Evolutionary conservation across 2,888 invertebrate genomes (phyloP).

Genomic region (Amiota communis): DNA sequence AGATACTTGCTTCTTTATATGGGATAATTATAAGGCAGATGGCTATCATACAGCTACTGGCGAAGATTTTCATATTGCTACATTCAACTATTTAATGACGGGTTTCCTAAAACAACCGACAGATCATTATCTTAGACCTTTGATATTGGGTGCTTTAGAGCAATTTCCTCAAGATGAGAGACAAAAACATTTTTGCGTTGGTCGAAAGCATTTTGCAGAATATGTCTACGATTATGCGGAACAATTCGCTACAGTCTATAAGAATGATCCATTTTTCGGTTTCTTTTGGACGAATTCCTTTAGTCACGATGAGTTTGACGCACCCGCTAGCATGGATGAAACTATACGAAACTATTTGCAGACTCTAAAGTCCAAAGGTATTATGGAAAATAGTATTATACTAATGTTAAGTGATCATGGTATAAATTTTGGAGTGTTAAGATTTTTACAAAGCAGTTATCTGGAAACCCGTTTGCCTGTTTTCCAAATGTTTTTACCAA

Average conservation of each 20-base stretch:
- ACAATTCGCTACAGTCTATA: constrained; percentile 79
- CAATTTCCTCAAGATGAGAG: constrained; percentile 38
- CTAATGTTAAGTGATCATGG: constrained; percentile 83
- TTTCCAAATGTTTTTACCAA: constrained; percentile 80
- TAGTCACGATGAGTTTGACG: constrained; percentile 80
- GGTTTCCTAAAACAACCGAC: constrained; percentile 84
- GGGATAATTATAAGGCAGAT: constrained; percentile 80
- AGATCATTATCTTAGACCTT: constrained; percentile 86
- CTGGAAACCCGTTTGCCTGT: constrained; percentile 84
- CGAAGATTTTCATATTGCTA: constrained; percentile 83
- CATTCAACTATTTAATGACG: constrained; percentile 78
- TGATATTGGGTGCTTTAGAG: constrained; percentile 77
- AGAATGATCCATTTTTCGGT: constrained; percentile 78
- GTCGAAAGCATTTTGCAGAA: constrained; percentile 78
- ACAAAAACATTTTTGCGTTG: constrained; percentile 76
- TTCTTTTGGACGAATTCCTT: constrained; percentile 86
- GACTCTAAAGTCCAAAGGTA: constrained; percentile 75
- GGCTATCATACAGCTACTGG: constrained; percentile 86
- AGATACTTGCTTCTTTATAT: constrained; percentile 83
- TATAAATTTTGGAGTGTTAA: not conserved
- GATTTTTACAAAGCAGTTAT: constrained; percentile 80
- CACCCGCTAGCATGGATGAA: constrained; percentile 79
- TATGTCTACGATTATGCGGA: constrained; percentile 80
- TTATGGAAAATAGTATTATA: constrained; percentile 79
- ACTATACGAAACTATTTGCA: constrained; percentile 77